Percentiles rank a stretch among this genome's conserved stretches.
Evolutionary conservation across 2,888 invertebrate genomes (phyloP).

Genomic region (Andrena haemorrhoa): DNA sequence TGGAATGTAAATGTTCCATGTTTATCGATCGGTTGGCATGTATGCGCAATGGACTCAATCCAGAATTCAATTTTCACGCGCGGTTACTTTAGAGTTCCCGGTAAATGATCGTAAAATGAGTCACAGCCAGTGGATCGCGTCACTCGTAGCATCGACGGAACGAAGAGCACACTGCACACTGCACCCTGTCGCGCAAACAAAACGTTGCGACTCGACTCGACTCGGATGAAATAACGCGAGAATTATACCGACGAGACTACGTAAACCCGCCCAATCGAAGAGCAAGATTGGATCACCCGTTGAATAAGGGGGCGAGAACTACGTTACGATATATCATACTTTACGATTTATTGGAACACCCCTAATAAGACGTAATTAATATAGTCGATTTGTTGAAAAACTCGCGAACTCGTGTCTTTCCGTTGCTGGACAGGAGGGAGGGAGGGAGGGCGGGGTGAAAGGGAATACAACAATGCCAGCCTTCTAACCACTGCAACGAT

Average conservation of each 20-base stretch:
- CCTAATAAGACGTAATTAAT: constrained; percentile 57
- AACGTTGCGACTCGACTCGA: neutral
- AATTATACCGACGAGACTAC: constrained; percentile 52
- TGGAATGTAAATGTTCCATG: constrained; percentile 19
- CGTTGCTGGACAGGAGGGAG: constrained; percentile 1
- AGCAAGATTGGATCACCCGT: constrained; percentile 65
- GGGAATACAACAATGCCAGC: neutral
- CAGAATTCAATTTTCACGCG: neutral
- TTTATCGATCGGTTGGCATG: constrained; percentile 5
- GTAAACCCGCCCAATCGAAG: constrained; percentile 69
- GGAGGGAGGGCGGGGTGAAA: neutral
- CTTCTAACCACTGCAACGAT: constrained; percentile 1
- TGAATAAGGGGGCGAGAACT: constrained; percentile 57
- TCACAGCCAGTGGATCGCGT: neutral
- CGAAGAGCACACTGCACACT: too few relatives aligned
- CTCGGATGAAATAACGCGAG: neutral
- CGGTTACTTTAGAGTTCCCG: constrained; percentile 1
- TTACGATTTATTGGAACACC: constrained; percentile 61
- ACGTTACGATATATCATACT: constrained; percentile 57
- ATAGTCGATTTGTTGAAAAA: constrained; percentile 34
- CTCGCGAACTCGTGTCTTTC: constrained; percentile 49
- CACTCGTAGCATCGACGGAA: neutral
- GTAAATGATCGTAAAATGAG: neutral
- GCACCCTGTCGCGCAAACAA: too few relatives aligned
- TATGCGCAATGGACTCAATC: neutral